Conservation (phyloP, 1,140 invertebrate genomes). For the Bombyx mandarina region DNA sequence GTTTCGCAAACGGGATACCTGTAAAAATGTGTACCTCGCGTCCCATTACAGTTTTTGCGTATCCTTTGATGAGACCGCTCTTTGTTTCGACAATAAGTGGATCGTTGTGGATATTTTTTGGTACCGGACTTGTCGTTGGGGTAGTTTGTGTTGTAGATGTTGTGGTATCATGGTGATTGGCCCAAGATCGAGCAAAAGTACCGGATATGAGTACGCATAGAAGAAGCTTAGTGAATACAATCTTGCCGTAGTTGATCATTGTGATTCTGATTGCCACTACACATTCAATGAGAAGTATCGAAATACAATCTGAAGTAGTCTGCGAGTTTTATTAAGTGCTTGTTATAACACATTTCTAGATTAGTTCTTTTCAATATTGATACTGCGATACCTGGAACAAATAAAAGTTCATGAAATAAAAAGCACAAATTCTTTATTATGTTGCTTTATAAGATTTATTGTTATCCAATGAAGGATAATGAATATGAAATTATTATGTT, state of each 20-base stretch:
- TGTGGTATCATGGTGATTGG: slow-evolving; percentile 67
- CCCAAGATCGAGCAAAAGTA: slow-evolving; percentile 59
- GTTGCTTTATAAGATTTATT: too few relatives aligned
- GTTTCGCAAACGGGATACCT: slow-evolving; percentile 96
- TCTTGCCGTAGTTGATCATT: slow-evolving; percentile 50
- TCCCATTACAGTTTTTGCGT: slow-evolving; percentile 81
- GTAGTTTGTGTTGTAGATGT: slow-evolving; percentile 67
- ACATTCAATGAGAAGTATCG: slow-evolving; percentile 35
- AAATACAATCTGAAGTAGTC: slow-evolving; percentile 53
- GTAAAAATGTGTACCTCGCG: slow-evolving; percentile 90
- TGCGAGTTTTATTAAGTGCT: slow-evolving; percentile 51
- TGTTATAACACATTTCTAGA: slow-evolving; percentile 56
- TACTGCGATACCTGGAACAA: slow-evolving; percentile 44
- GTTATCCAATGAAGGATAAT: too few relatives aligned
- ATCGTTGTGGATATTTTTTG: slow-evolving; percentile 76
- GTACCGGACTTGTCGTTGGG: slow-evolving; percentile 62
- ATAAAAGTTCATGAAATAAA: slow-evolving; percentile 18
- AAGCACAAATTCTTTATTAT: not conserved
- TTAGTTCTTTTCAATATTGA: slow-evolving; percentile 16
- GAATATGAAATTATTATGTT: too few relatives aligned
- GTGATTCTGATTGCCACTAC: slow-evolving; percentile 18
- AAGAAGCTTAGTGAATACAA: slow-evolving; percentile 55
- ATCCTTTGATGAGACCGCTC: slow-evolving; percentile 83
- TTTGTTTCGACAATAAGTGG: slow-evolving; percentile 85
- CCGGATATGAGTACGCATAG: slow-evolving; percentile 39